These are phyloP conservation scores for Steinernema khuongi DNA, from an alignment of 1,140 invertebrate species.

Conservation along the genomic window DNA sequence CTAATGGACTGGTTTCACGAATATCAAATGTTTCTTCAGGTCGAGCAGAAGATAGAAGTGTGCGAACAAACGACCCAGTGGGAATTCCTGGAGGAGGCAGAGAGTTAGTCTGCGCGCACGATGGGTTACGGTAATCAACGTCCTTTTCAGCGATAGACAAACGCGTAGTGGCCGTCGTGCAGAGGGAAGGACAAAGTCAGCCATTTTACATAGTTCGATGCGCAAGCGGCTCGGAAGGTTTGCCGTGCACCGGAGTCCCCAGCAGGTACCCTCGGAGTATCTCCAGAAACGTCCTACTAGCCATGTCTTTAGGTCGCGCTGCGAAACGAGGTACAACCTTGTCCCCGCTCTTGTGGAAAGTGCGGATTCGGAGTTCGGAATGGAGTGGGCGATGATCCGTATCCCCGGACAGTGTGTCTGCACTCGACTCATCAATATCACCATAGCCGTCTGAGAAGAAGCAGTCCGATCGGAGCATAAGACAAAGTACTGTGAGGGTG, in stretches of 20 bases:
- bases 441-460: neutral
- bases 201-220: neutral
- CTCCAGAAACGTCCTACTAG: neutral
- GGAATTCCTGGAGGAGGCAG: neutral
- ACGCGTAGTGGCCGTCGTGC: neutral
- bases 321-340: conserved; percentile 1
- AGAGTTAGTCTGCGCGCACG: neutral
- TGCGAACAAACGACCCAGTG: conserved; percentile 1
- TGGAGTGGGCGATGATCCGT: conserved; percentile 10
- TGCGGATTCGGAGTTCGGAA: neutral
- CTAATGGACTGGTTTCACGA: neutral
- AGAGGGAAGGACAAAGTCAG: neutral
- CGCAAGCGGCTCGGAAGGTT: neutral
- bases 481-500: too few relatives aligned
- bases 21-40: conserved; percentile 17
- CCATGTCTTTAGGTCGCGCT: neutral
- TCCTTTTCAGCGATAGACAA: neutral
- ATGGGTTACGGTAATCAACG: neutral
- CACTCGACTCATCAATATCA: neutral
- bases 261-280: neutral
- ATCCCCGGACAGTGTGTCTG: neutral
- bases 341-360: neutral
- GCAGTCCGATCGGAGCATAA: neutral
- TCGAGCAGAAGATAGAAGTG: neutral
- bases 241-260: neutral